Base-by-base conservation (phyloP, 2,113 vertebrate species). In the Terrapene triunguis region DNA sequence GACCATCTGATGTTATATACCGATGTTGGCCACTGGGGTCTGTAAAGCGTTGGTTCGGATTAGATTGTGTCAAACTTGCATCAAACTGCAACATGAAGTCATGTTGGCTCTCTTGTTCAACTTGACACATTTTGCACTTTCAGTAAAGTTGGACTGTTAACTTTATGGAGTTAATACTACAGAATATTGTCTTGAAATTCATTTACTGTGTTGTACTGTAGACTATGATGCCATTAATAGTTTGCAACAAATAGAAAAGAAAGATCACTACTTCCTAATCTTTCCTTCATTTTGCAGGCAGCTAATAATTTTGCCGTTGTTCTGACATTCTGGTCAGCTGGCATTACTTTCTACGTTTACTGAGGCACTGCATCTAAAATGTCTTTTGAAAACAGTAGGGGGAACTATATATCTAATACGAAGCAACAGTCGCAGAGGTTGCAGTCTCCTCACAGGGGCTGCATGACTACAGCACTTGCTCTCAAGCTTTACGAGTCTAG, bases 191-290 rank as follows among this genome's bases (percentile, higher is more conserved):
- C 94, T 97, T 96, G 96, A 94, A 85, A 98, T 93, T 95, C 85
- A 96, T 97, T 97, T 93, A 96, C 78, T 86, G 93, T 1, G n/a
- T 93, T 94, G 94, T 91, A 35, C 51, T 69, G 94, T 95, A 97
- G 97, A 94, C 92, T 72, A 97, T 89, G 92, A 57, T 92, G 84
- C 92, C 94, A 96, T 96, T 96, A 96, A 97, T 95, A 96, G 90
- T 1, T 0, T 93, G 95, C 78, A 97, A 93, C 95, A 98, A 97
- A 96, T 91, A 96, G 91, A 84, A 96, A 98, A 96, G 90, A 96
- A 97, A 97, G 94, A 97, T 97, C 96, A 97, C 91, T 93, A 89
- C 92, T 89, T 98, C 96, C 93, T 95, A 96, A 93, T 96, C 96
- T 97, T 96, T 92, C 87, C 89, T 92, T 94, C 97, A 89, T 97